These are phyloP conservation scores for Trichacis sp. DNA, from an alignment of 2,888 invertebrate species.

Conservation along the genomic window DNA sequence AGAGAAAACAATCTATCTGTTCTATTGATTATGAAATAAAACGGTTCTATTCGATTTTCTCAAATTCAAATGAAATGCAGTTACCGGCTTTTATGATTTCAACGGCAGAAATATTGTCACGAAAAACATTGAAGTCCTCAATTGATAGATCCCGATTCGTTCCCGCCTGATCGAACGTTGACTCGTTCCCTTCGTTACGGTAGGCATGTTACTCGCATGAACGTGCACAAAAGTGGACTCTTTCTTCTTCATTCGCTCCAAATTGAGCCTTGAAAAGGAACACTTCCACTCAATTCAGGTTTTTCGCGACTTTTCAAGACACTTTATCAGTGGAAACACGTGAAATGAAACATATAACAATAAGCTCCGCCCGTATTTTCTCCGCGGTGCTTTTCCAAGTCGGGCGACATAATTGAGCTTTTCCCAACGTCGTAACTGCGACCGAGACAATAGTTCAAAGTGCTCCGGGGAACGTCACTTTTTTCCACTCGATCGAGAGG, in stretches of 20 bases:
- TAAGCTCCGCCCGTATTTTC: neutral
- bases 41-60: too few relatives aligned
- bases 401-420: slow-evolving; percentile 5
- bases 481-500: slow-evolving; percentile 10
- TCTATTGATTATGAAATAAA: too few relatives aligned
- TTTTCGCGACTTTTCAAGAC: neutral
- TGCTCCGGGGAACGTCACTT: slow-evolving; percentile 9
- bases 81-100: too few relatives aligned
- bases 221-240: neutral
- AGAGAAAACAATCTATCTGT: too few relatives aligned
- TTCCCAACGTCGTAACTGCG: neutral
- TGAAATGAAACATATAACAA: neutral
- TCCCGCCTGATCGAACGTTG: neutral
- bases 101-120: neutral
- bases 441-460: slow-evolving; percentile 4
- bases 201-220: neutral
- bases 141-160: too few relatives aligned
- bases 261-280: neutral
- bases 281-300: neutral
- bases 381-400: neutral
- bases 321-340: neutral
- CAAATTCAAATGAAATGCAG: too few relatives aligned
- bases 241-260: neutral
- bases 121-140: too few relatives aligned
- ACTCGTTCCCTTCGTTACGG: neutral